Evolutionary conservation across 53 echinoderm and acorn worm species (phyloP).

Genomic region (Temnopleurus reevesii): DNA sequence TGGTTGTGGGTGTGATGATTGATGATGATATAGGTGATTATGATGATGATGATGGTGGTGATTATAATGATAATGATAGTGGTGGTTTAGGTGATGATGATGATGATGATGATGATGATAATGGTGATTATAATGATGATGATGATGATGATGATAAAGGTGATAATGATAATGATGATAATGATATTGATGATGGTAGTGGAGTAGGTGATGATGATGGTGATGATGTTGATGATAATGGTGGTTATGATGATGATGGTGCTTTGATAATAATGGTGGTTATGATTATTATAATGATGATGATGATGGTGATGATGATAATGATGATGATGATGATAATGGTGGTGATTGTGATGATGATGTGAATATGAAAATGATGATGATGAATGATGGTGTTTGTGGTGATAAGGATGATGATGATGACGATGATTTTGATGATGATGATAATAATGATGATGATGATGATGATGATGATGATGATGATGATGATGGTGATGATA

Average conservation of each 20-base stretch:
- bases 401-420: neutral
- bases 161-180: neutral
- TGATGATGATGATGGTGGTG: neutral
- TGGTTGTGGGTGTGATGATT: neutral
- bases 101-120: neutral
- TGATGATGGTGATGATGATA: too few relatives aligned
- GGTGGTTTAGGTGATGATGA: neutral
- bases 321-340: neutral
- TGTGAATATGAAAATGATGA: neutral
- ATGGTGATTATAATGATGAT: neutral
- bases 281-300: neutral
- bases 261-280: neutral
- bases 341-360: neutral
- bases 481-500: neutral
- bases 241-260: neutral
- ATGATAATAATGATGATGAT: neutral
- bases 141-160: neutral
- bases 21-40: neutral
- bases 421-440: neutral
- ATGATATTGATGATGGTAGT: neutral
- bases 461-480: neutral
- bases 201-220: too few relatives aligned
- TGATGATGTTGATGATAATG: neutral
- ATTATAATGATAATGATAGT: neutral
- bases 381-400: neutral